Evolutionary conservation across 2,888 invertebrate species (phyloP).

Genomic region (Lottia gigantea): DNA sequence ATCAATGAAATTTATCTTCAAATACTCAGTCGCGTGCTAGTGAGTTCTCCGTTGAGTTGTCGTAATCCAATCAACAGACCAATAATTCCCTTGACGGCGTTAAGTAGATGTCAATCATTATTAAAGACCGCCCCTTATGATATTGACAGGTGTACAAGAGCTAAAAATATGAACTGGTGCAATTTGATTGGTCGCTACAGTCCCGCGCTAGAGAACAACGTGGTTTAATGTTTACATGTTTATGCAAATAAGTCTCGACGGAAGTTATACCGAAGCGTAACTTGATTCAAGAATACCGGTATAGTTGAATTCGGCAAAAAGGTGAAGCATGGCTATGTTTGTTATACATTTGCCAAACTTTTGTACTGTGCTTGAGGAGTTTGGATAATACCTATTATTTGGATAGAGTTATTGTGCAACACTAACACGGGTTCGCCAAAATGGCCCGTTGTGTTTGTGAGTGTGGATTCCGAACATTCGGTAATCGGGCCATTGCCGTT

Average conservation of each 20-base stretch:
- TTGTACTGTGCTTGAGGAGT: neutral
- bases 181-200: neutral
- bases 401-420: neutral
- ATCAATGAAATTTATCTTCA: neutral
- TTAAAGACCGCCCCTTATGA: neutral
- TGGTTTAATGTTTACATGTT: conserved; percentile 28
- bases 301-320: conserved; percentile 4
- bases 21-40: conserved; percentile 1
- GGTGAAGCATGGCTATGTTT: neutral
- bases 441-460: neutral
- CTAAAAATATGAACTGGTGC: neutral
- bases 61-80: neutral
- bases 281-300: conserved; percentile 13
- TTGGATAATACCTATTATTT: conserved; percentile 1
- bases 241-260: conserved; percentile 29
- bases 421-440: neutral
- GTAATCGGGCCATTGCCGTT: neutral
- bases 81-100: neutral
- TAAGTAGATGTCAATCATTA: neutral
- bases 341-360: conserved; percentile 9
- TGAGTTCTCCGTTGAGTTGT: neutral
- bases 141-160: neutral
- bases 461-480: neutral
- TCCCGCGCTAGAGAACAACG: conserved; percentile 12
- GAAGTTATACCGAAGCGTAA: conserved; percentile 16